Conservation (phyloP, 2,113 vertebrate genomes). For the Nerophis lumbriciformis region DNA sequence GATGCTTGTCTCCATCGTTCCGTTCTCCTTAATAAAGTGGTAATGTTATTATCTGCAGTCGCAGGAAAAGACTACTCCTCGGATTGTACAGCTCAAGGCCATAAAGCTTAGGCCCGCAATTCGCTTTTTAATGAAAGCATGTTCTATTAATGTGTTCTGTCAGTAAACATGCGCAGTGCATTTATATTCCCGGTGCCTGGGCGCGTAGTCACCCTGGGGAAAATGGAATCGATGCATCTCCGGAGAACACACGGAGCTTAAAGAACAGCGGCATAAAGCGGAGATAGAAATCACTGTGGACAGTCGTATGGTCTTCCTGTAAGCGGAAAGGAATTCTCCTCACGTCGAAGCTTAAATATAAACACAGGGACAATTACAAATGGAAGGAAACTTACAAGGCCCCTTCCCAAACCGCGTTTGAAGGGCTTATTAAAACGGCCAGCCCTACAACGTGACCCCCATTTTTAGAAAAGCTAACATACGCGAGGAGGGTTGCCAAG, state of each 20-base stretch:
- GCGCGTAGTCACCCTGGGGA: conserved; percentile 7
- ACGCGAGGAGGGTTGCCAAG: conserved; percentile 42
- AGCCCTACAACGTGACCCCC: conserved; percentile 42
- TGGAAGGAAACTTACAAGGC: conserved; percentile 34
- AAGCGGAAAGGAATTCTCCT: conserved; percentile 20
- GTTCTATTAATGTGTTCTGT: conserved; percentile 49
- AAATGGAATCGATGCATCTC: conserved; percentile 17
- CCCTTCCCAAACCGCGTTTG: conserved; percentile 33
- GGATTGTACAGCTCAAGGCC: conserved; percentile 39
- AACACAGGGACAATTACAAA: conserved; percentile 45
- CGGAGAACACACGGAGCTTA: conserved; percentile 5
- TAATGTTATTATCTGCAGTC: conserved; percentile 2
- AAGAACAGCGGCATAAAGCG: conserved; percentile 5
- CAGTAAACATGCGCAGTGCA: conserved; percentile 38
- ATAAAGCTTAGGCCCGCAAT: conserved; percentile 36
- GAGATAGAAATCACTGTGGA: conserved; percentile 20
- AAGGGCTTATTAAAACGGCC: conserved; percentile 41
- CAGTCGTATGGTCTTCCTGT: conserved; percentile 7
- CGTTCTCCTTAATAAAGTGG: conserved; percentile 7
- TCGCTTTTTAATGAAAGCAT: conserved; percentile 50
- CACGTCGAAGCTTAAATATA: conserved; percentile 54
- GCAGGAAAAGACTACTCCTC: conserved; percentile 7
- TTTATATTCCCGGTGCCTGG: conserved; percentile 15
- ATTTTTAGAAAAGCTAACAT: conserved; percentile 52
- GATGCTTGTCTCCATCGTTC: not conserved